Percentiles rank a stretch among this genome's conserved stretches.
Evolutionary conservation across 2,888 invertebrate species (phyloP).

Genomic region (Zootermopsis nevadensis): DNA sequence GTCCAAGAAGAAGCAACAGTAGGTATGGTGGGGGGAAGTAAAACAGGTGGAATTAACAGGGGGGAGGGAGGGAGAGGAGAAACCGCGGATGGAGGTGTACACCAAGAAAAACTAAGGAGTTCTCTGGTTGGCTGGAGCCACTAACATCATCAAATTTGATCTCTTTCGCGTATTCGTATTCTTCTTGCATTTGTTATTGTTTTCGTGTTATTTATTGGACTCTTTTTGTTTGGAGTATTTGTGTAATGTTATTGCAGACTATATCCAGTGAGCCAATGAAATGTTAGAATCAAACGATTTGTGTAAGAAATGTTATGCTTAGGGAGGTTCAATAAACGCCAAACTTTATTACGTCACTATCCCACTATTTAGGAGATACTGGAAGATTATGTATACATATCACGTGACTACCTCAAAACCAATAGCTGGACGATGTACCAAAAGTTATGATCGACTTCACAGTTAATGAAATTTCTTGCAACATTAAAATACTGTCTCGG

Average conservation of each 20-base stretch:
- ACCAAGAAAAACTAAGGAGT: background rate
- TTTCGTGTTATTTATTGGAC: conserved; percentile 6
- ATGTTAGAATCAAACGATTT: background rate
- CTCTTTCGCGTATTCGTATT: background rate
- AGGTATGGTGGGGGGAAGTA: background rate
- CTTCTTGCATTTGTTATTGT: conserved; percentile 19
- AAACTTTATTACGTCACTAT: background rate
- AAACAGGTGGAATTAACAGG: conserved; percentile 28
- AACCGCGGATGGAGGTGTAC: conserved; percentile 25
- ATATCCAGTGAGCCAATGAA: background rate
- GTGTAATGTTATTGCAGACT: background rate
- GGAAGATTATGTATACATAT: background rate
- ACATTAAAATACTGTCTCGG: too few relatives aligned
- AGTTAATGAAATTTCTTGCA: too few relatives aligned
- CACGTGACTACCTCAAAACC: too few relatives aligned
- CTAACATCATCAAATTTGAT: conserved; percentile 2
- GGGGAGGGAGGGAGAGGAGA: conserved; percentile 23
- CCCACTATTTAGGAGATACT: background rate
- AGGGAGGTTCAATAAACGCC: background rate
- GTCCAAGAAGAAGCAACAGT: conserved; percentile 24
- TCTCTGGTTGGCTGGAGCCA: conserved; percentile 29
- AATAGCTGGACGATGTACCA: too few relatives aligned
- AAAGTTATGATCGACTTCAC: too few relatives aligned
- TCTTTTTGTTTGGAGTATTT: background rate
- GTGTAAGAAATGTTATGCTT: background rate